phyloP scores from a whole-genome alignment of 1,140 invertebrate genomes.

The Pachypeltis micranthus region DNA sequence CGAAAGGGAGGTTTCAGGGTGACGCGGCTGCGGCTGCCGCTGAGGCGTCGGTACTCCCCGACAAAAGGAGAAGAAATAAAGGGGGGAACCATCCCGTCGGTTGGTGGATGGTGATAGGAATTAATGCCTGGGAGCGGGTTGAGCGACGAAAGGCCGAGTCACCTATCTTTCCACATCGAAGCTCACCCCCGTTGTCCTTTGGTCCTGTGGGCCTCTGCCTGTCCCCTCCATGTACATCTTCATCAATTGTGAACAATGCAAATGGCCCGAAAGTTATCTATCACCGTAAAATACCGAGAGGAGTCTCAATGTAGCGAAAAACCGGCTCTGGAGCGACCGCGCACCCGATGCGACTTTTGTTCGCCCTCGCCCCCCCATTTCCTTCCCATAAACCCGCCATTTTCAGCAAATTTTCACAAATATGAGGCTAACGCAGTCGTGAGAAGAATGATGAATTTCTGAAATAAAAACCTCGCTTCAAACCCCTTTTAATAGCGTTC shows the following conservation, averaged over 20 bases:
- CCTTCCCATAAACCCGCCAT: too few relatives aligned
- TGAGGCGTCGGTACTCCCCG: neutral
- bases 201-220: too few relatives aligned
- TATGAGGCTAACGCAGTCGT: too few relatives aligned
- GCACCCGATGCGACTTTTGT: too few relatives aligned
- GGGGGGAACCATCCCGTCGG: too few relatives aligned
- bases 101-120: neutral
- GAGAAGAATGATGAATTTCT: too few relatives aligned
- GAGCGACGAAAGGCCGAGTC: neutral
- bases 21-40: neutral
- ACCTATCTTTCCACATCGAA: slow-evolving; percentile 2
- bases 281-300: neutral
- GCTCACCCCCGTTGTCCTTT: too few relatives aligned
- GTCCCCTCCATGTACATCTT: neutral
- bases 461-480: too few relatives aligned
- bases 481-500: too few relatives aligned
- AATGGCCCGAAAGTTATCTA: slow-evolving; percentile 8
- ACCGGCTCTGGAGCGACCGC: neutral
- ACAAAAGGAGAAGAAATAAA: too few relatives aligned
- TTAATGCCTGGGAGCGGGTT: slow-evolving; percentile 2
- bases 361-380: too few relatives aligned
- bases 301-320: slow-evolving; percentile 5
- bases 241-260: slow-evolving; percentile 2
- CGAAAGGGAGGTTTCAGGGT: neutral
- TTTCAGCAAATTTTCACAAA: too few relatives aligned